Evolutionary conservation across 92 coral and sea anemone genomes (phyloP).

Genomic region (Porites divaricata): DNA sequence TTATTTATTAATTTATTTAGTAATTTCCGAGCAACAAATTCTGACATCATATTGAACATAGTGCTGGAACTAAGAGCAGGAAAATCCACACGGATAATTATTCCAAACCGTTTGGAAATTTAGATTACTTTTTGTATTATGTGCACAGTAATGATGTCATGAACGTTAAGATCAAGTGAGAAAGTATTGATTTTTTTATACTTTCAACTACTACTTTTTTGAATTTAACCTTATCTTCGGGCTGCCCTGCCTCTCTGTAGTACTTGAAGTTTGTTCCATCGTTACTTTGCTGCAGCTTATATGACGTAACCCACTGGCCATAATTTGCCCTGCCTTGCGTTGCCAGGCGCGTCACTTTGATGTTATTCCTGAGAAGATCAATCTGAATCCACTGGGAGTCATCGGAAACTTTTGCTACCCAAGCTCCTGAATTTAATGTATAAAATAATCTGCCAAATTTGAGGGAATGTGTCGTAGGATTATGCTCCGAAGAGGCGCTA

Average conservation of each 20-base stretch:
- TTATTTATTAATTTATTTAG: no score
- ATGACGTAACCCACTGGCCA: not conserved
- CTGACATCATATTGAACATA: no score
- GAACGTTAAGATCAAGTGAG: no score
- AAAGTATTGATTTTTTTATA: no score
- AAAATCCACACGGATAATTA: no score
- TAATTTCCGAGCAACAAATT: no score
- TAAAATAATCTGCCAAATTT: not conserved
- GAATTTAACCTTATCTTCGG: not conserved
- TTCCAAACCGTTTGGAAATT: no score
- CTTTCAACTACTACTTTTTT: no score
- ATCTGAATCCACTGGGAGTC: not conserved
- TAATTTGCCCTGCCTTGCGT: not conserved
- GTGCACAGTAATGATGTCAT: no score
- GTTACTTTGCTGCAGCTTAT: not conserved
- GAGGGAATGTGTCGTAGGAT: not conserved
- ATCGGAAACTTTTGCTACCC: not conserved
- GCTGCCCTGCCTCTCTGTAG: not conserved
- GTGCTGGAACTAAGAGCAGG: no score
- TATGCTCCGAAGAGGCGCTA: not conserved
- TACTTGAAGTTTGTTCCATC: not conserved
- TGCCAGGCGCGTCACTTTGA: not conserved
- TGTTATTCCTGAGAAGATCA: not conserved
- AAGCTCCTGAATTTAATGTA: not conserved
- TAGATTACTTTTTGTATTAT: no score